These are phyloP conservation scores for Stenodema calcarata DNA, from an alignment of 2,888 invertebrate genomes.

Conservation along the genomic window DNA sequence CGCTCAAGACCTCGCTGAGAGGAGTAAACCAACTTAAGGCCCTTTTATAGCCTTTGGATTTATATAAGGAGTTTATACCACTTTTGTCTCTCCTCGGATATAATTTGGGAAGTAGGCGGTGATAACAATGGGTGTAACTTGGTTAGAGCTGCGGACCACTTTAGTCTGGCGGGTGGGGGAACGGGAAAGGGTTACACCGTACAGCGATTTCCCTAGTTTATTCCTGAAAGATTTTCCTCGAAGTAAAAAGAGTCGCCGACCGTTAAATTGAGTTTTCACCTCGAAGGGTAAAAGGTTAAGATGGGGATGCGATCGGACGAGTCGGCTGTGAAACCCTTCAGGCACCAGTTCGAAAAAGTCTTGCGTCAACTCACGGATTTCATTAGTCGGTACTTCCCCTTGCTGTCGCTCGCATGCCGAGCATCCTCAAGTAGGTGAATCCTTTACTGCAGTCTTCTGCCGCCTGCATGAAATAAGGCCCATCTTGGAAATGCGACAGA, in stretches of 20 bases:
- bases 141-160: conserved; percentile 3
- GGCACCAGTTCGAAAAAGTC: neutral
- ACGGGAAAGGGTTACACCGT: neutral
- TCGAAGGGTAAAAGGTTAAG: neutral
- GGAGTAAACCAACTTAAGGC: conserved; percentile 18
- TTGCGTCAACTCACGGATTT: neutral
- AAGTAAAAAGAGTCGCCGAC: conserved; percentile 5
- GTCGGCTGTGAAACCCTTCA: neutral
- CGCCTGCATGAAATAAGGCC: neutral
- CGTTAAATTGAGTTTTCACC: conserved; percentile 21
- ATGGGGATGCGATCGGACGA: neutral
- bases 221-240: neutral
- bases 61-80: conserved; percentile 43
- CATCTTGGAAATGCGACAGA: neutral
- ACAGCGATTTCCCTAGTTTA: neutral
- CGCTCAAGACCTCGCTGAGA: neutral
- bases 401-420: neutral
- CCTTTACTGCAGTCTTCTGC: neutral
- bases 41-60: conserved; percentile 37
- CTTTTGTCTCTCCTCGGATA: conserved; percentile 24
- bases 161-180: neutral
- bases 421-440: neutral
- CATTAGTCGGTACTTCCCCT: neutral
- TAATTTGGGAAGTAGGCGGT: conserved; percentile 17
- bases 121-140: conserved; percentile 32